Conservation (phyloP, 2,113 vertebrate genomes). For the Siniperca chuatsi region DNA sequence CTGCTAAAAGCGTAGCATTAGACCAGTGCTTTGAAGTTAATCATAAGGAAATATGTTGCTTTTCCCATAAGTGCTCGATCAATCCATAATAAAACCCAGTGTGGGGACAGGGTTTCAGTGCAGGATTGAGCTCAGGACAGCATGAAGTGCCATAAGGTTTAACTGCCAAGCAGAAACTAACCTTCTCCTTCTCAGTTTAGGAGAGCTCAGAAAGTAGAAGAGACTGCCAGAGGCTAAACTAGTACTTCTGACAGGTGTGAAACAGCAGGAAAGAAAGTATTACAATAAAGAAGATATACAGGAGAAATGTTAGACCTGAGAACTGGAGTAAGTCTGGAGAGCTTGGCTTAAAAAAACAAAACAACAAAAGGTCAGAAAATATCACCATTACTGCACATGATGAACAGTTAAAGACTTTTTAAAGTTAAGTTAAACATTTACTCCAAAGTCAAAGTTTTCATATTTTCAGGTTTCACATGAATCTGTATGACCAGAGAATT, state of each 20-base stretch:
- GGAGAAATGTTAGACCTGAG: slow-evolving; percentile 51
- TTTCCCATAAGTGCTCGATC: slow-evolving; percentile 29
- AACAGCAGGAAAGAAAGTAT: slow-evolving; percentile 56
- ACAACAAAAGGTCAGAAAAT: background rate
- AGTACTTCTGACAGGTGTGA: slow-evolving; percentile 80
- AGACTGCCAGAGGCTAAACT: slow-evolving; percentile 85
- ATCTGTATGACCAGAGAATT: background rate
- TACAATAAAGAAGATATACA: slow-evolving; percentile 49
- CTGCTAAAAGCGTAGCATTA: slow-evolving; percentile 14
- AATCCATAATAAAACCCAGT: slow-evolving; percentile 51
- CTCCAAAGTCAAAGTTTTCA: background rate
- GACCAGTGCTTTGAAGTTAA: slow-evolving; percentile 10
- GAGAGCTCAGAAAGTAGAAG: slow-evolving; percentile 84
- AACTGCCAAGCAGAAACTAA: slow-evolving; percentile 74
- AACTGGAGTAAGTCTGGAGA: slow-evolving; percentile 16
- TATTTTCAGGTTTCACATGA: background rate
- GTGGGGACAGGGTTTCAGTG: slow-evolving; percentile 38
- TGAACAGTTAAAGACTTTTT: background rate
- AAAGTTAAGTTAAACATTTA: background rate
- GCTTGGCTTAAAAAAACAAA: background rate
- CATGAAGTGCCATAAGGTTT: slow-evolving; percentile 34
- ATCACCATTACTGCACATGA: slow-evolving; percentile 1
- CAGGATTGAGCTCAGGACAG: slow-evolving; percentile 39
- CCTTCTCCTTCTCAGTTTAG: slow-evolving; percentile 84
- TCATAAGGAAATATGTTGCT: slow-evolving; percentile 4